These are phyloP conservation scores for Odontothrips loti DNA, from an alignment of 2,888 invertebrate species.

Conservation along the genomic window DNA sequence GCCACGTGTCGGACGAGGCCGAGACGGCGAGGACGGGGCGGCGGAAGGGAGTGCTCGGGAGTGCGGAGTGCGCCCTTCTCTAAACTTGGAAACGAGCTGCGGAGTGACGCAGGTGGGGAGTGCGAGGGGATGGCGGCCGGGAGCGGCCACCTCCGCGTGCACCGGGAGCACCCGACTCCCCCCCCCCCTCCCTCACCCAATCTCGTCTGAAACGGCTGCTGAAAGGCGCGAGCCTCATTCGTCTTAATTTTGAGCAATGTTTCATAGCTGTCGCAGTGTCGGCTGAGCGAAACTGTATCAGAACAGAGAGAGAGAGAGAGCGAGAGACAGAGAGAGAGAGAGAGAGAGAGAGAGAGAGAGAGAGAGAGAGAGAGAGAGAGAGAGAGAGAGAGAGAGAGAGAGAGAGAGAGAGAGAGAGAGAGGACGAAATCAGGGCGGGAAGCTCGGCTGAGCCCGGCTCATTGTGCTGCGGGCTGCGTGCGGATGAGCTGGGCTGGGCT, in stretches of 20 bases:
- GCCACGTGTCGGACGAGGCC: background rate
- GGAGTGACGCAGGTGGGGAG: background rate
- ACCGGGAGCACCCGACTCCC: background rate
- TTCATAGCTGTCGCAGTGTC: background rate
- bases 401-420: background rate
- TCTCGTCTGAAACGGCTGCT: background rate
- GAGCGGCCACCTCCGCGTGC: background rate
- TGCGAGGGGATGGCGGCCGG: background rate
- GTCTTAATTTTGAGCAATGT: background rate
- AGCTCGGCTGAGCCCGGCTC: background rate
- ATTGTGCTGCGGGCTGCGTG: background rate
- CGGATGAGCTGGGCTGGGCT: too few species aligned
- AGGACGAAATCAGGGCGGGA: constrained; percentile 1
- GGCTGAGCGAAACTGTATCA: background rate
- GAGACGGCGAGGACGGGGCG: background rate
- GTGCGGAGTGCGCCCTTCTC: background rate
- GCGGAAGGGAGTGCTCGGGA: background rate
- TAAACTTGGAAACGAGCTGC: background rate
- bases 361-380: background rate
- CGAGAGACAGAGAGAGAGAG: too few species aligned
- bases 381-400: too few species aligned
- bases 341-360: too few species aligned
- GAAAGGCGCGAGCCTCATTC: background rate
- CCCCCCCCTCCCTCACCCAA: background rate
- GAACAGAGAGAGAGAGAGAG: too few species aligned